These are phyloP conservation scores for Diadema setosum DNA, from an alignment of 35 echinoderm and acorn worm species.

Conservation along the genomic window DNA sequence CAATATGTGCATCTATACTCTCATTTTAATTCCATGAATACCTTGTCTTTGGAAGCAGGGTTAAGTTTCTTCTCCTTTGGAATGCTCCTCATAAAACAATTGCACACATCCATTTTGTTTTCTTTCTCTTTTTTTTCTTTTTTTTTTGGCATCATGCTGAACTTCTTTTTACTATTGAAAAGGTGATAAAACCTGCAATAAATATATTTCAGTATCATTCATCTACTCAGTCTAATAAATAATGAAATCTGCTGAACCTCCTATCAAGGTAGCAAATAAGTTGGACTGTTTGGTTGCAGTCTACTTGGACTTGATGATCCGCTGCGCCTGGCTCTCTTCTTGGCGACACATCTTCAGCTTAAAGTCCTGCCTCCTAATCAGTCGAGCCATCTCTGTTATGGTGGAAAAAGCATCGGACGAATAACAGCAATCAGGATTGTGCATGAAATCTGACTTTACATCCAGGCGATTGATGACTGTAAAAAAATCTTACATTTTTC, in stretches of 20 bases:
- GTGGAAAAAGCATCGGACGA: neutral
- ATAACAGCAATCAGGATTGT: too few species aligned
- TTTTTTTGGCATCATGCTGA: neutral
- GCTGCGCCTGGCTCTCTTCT: neutral
- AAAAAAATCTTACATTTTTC: too few species aligned
- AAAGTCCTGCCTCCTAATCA: neutral
- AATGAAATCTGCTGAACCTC: neutral
- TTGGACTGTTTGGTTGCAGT: neutral
- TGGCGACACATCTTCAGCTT: neutral
- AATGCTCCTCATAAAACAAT: neutral
- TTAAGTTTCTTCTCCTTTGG: too few species aligned
- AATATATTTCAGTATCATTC: neutral
- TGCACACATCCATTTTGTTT: neutral
- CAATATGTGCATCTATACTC: too few species aligned
- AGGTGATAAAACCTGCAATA: too few species aligned
- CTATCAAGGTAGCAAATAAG: neutral
- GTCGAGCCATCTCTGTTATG: neutral
- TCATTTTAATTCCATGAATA: too few species aligned
- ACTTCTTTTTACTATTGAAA: neutral
- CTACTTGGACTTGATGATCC: neutral
- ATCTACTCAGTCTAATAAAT: neutral
- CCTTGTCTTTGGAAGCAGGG: too few species aligned
- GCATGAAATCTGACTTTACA: too few species aligned
- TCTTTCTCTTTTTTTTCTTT: neutral
- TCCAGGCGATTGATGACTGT: too few species aligned